Evolutionary conservation across 2,113 vertebrate species (phyloP).

Genomic region (Paramisgurnus dabryanus): DNA sequence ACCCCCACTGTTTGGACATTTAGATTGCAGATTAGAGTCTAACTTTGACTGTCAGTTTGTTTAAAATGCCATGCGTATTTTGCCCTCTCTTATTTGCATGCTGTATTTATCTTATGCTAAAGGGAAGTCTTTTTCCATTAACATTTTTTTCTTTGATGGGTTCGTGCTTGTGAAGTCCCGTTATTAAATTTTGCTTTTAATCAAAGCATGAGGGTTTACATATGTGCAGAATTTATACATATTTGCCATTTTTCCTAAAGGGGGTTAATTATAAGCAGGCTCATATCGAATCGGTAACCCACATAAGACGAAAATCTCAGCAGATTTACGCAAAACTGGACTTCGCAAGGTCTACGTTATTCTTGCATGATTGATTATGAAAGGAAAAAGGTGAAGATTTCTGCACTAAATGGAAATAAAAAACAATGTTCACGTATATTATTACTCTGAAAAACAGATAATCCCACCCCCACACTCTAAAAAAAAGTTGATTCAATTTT

Average conservation of each 20-base stretch:
- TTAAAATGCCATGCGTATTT: slow-evolving; percentile 34
- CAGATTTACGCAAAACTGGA: too few species aligned
- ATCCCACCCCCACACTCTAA: too few species aligned
- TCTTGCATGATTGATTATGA: too few species aligned
- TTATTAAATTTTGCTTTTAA: neutral
- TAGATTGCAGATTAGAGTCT: slow-evolving; percentile 10
- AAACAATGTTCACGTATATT: too few species aligned
- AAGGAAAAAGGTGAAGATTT: too few species aligned
- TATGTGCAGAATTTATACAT: slow-evolving; percentile 1
- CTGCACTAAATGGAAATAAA: too few species aligned
- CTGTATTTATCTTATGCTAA: neutral
- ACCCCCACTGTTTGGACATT: neutral
- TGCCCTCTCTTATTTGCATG: slow-evolving; percentile 11
- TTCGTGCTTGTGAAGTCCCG: neutral
- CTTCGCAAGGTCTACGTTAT: too few species aligned
- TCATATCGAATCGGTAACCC: too few species aligned
- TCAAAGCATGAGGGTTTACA: neutral
- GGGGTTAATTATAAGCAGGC: neutral
- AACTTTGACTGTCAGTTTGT: slow-evolving; percentile 31
- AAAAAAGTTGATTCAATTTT: too few species aligned
- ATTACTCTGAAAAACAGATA: too few species aligned
- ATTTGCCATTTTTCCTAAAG: neutral
- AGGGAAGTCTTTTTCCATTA: neutral
- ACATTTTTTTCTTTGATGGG: neutral
- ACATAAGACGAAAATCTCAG: too few species aligned